These are phyloP conservation scores for Euura saliciscinereae DNA, from an alignment of 1,140 invertebrate genomes.

Conservation along the genomic window DNA sequence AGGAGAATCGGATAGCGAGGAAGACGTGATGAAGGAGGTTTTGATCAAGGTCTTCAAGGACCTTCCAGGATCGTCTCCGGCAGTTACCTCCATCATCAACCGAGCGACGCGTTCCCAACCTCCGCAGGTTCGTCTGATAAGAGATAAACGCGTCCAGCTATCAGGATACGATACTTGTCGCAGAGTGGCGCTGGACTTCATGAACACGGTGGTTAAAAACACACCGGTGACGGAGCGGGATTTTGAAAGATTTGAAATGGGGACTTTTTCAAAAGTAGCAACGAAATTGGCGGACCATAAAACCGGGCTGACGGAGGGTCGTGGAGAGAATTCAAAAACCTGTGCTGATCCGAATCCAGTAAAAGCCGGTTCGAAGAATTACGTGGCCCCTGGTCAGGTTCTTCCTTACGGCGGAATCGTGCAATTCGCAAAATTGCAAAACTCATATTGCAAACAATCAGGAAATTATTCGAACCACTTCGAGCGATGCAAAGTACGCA, in stretches of 20 bases:
- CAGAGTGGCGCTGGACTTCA: slow-evolving; percentile 46
- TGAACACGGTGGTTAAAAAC: slow-evolving; percentile 41
- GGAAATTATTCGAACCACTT: too few species aligned
- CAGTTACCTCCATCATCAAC: slow-evolving; percentile 36
- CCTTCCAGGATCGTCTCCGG: slow-evolving; percentile 44
- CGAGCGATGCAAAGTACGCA: too few species aligned
- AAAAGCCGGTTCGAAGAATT: background rate
- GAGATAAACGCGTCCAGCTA: slow-evolving; percentile 49
- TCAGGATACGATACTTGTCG: slow-evolving; percentile 53
- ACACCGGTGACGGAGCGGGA: background rate
- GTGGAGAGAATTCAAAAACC: background rate
- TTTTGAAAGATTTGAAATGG: slow-evolving; percentile 9
- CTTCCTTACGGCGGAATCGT: too few species aligned
- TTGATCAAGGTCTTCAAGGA: slow-evolving; percentile 51
- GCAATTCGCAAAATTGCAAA: too few species aligned
- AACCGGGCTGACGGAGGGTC: slow-evolving; percentile 3
- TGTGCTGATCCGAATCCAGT: background rate
- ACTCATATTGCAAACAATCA: too few species aligned
- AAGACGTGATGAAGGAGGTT: slow-evolving; percentile 49
- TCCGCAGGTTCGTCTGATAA: slow-evolving; percentile 35
- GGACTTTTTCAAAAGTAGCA: slow-evolving; percentile 1
- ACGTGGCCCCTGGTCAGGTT: background rate
- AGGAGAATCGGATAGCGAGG: slow-evolving; percentile 50
- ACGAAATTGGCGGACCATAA: slow-evolving; percentile 1
- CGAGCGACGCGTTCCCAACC: slow-evolving; percentile 36